These are phyloP conservation scores for Drosophila tanythrix DNA, from an alignment of 2,888 invertebrate genomes.

Conservation along the genomic window DNA sequence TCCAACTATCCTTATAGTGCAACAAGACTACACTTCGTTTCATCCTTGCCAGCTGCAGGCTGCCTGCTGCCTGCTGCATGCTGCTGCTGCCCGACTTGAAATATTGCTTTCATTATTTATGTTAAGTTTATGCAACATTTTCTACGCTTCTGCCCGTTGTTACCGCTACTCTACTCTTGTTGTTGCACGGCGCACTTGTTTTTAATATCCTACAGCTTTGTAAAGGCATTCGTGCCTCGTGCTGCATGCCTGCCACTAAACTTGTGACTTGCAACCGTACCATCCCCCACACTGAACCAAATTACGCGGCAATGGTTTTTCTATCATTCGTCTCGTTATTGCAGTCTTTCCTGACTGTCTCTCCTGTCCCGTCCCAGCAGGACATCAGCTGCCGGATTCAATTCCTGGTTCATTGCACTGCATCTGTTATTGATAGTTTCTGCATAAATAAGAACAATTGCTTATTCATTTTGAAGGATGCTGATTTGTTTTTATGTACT, in stretches of 20 bases:
- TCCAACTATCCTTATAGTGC: slow-evolving; percentile 23
- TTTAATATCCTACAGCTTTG: slow-evolving; percentile 81
- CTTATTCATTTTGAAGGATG: slow-evolving; percentile 16
- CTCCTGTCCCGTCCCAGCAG: slow-evolving; percentile 1
- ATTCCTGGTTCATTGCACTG: slow-evolving; percentile 58
- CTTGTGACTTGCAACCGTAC: slow-evolving; percentile 34
- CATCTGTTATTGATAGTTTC: slow-evolving; percentile 36
- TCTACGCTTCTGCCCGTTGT: slow-evolving; percentile 39
- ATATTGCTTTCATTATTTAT: slow-evolving; percentile 80
- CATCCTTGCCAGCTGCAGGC: slow-evolving; percentile 28
- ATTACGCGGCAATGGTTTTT: slow-evolving; percentile 65
- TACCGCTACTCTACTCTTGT: slow-evolving; percentile 17
- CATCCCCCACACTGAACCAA: slow-evolving; percentile 47
- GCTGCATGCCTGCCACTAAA: slow-evolving; percentile 14
- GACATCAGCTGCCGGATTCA: slow-evolving; percentile 27
- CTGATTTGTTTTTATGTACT: slow-evolving; percentile 17
- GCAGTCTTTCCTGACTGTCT: slow-evolving; percentile 10
- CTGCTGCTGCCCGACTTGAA: slow-evolving; percentile 49
- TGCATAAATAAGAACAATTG: slow-evolving; percentile 37
- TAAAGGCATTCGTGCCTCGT: slow-evolving; percentile 68
- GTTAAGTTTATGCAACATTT: slow-evolving; percentile 76
- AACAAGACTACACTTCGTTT: slow-evolving; percentile 50
- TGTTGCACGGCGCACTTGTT: slow-evolving; percentile 71
- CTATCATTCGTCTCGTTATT: slow-evolving; percentile 75
- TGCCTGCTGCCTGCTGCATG: slow-evolving; percentile 4